Evolutionary conservation across 2,888 invertebrate genomes (phyloP), one percentile per base, ranked within the genome.

Genomic region (Hirtodrosophila alboralis): DNA sequence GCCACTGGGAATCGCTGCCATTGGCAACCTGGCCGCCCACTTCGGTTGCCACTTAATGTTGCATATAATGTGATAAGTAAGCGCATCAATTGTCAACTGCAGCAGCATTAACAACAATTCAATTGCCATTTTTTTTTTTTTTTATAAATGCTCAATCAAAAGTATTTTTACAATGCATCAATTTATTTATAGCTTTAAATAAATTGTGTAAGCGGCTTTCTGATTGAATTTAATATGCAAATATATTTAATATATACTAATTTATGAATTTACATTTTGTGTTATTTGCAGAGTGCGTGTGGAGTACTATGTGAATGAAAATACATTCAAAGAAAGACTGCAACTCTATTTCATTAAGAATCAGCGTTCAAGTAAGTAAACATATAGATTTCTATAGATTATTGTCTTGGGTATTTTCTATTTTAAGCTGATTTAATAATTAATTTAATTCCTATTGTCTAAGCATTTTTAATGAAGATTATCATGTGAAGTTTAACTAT

Each of bases 341-440:
- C 98, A 99, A 93, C 94, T 98, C 86, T 99, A 98, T 93, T 99
- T 99, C 93, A 97, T 99, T 92, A 98, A 99, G 92, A 99, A 99
- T 92, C 98, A 98, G 93, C 95, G 97, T 93, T 98, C 98, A 91
- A 99, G 98, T 98, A 92, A 97, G 98, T 96, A 92, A 56, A 49
- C 34, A 31, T 36, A 28, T n/a, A n/a, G n/a, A n/a, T n/a, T n/a
- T n/a, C n/a, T n/a, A n/a, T n/a, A n/a, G n/a, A n/a, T n/a, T n/a
- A n/a, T n/a, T n/a, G n/a, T n/a, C n/a, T n/a, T n/a, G 8, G 13
- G 4, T 30, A 45, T 14, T 28, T 23, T n/a, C n/a, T n/a, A n/a
- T n/a, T n/a, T n/a, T n/a, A n/a, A n/a, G n/a, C n/a, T n/a, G n/a
- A n/a, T 18, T 18, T 1, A 18, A 18, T 14, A 48, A 0, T 7